Evolutionary conservation across 1,140 invertebrate genomes (phyloP), one percentile per base, ranked within the genome.

Genomic region (Drosophila paulistorum): DNA sequence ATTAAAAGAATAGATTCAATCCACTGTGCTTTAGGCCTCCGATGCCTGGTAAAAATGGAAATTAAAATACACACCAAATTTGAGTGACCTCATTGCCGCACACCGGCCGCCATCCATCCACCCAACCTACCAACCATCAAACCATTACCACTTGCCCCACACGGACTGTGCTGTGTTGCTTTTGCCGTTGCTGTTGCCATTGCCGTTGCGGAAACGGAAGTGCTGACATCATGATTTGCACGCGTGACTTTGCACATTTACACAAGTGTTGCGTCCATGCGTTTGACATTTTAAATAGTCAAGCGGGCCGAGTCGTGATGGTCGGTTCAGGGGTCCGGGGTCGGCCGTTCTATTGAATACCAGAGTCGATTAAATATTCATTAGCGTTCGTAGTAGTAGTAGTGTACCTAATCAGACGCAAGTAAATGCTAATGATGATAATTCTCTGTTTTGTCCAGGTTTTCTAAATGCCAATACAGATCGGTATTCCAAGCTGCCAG

Each of bases 391-490:
- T 10, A 48, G 69, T 17, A 20, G 14, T 17, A 48, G 14, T 17
- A 48, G 1, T 51, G 45, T 10, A 51, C 45, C 45, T 51, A 82
- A 87, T 82, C 83, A 74, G 72, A 64, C 62, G 65, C 63, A 61
- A 69, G 64, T 51, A 70, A 79, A 82, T 82, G 64, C 73, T 71
- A 68, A 79, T 87, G 69, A 89, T 68, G 35, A 58, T 59, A 68
- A 64, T 41, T 64, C 59, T 20, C 30, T 60, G 37, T 39, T 68
- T 17, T 33, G 13, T 58, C 58, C 79, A 98, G 97, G 96, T 79
- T 98, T 98, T 93, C 93, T 97, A 62, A 98, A 97, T 91, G 96
- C 96, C 74, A 97, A 97, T 81, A 96, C 96, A 9, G 96, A 98
- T 92, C 95, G 95, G 39, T 96, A 95, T 92, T 94, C 96, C 66